Evolutionary conservation across 1,140 invertebrate genomes (phyloP), one percentile per base, ranked within the genome.

Genomic region (Oreohelix idahoensis): DNA sequence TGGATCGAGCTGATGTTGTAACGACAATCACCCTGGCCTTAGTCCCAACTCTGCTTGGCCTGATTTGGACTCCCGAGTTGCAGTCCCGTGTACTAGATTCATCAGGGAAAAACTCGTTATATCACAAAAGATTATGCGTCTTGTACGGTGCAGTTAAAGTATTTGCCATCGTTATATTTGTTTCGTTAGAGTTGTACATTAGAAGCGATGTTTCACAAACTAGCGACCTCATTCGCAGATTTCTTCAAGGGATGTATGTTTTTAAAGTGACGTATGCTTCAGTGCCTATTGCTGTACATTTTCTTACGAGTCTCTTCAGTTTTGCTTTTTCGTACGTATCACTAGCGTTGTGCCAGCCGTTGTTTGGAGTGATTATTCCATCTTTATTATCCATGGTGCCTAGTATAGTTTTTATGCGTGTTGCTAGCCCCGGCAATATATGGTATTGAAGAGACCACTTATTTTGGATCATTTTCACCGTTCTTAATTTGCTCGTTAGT

Each of bases 321-420:
- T 84, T 84, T 32, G 86, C 66, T 8, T 82, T 86, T 20, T 45
- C 83, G 4, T 88, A 84, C 51, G 58, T 85, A 2, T 80, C 83
- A 32, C 23, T 86, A 23, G 83, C 84, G 8, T 76, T 85, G 38
- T 86, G 86, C 49, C 74, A 84, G 51, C 84, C 86, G 2, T 1
- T 87, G 20, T 69, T 81, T n/a, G 87, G 87, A 20, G 58, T 88
- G 20, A 39, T 86, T 4, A 20, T 88, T n/a, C 87, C 87, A 1
- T 85, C 84, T 11, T 36, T 88, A 13, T 32, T 85, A 20, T 88
- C 87, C 38, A 86, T 84, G 20, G 66, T 84, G 15, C 15, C 63
- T 29, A 84, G 81, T 70, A 79, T 84, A 26, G 82, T 71, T 29
- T 36, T 88, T 0, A n/a, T 84, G 84, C 26, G 51, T 83, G 0